Conservation (phyloP, 2,113 vertebrate genomes). For the Bos javanicus region DNA sequence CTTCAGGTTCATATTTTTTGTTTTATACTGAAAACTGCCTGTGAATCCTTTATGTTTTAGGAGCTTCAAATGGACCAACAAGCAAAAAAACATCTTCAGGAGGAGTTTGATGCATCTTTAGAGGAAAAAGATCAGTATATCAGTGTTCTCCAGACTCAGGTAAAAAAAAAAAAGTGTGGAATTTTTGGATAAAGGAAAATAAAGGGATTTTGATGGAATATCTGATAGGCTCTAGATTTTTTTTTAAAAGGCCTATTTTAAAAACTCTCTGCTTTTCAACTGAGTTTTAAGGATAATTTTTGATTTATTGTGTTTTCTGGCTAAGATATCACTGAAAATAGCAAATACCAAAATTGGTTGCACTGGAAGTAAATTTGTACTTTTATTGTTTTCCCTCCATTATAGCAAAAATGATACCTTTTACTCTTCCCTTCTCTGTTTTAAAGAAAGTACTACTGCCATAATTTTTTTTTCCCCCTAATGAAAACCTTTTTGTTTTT, state of each 20-base stretch:
- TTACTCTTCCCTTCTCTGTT: background rate
- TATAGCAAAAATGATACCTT: background rate
- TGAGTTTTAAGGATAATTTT: slow-evolving; percentile 23
- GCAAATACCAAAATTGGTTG: background rate
- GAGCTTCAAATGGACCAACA: slow-evolving; percentile 99
- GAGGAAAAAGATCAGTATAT: slow-evolving; percentile 98
- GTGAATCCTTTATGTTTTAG: slow-evolving; percentile 73
- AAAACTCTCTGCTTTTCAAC: background rate
- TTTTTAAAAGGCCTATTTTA: background rate
- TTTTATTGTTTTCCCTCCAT: background rate
- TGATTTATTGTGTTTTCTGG: background rate
- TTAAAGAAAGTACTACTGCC: background rate
- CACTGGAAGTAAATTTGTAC: background rate
- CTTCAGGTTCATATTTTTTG: background rate
- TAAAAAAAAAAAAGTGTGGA: slow-evolving; percentile 29
- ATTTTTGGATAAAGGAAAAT: background rate
- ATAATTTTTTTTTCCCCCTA: background rate
- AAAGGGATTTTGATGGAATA: background rate
- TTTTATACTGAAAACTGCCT: background rate
- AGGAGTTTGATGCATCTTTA: slow-evolving; percentile 94
- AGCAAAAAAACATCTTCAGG: slow-evolving; percentile 98
- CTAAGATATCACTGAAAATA: background rate
- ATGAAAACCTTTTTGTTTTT: slow-evolving; percentile 32
- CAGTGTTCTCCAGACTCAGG: slow-evolving; percentile 96
- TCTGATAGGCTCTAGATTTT: background rate